phyloP scores from a whole-genome alignment of 2,888 invertebrate species.

The Arrhopalites spinosus region DNA sequence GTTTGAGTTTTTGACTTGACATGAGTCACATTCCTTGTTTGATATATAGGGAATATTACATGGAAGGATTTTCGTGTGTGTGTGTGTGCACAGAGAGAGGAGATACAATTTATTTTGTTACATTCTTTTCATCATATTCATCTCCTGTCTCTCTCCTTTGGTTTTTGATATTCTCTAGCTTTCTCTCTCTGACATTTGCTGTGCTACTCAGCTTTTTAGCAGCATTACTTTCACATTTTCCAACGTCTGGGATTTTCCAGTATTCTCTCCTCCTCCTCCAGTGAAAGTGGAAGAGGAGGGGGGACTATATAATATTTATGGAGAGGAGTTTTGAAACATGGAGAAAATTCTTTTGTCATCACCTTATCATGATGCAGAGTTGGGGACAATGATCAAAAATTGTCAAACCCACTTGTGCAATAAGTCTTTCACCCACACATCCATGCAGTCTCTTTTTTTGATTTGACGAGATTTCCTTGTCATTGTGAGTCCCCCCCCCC shows the following conservation, averaged over 20 bases:
- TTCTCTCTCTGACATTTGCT: no score
- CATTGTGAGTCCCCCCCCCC: neutral
- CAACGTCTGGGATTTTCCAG: no score
- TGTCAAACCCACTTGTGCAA: neutral
- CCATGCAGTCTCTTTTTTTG: neutral
- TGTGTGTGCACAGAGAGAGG: no score
- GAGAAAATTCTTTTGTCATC: no score
- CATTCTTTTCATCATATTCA: neutral
- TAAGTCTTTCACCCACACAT: neutral
- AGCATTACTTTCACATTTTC: no score
- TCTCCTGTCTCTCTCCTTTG: neutral
- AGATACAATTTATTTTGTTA: slow-evolving; percentile 4
- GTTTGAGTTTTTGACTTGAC: neutral
- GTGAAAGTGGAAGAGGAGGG: no score
- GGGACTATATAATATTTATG: no score
- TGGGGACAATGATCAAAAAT: neutral
- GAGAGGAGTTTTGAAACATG: no score
- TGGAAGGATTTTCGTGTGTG: no score
- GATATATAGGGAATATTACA: neutral
- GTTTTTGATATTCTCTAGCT: neutral
- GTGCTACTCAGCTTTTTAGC: no score
- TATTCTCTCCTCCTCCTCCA: no score
- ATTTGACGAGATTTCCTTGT: slow-evolving; percentile 5
- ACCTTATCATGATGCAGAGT: no score
- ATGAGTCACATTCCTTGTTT: neutral